These are phyloP conservation scores for Silurus aristotelis DNA, from an alignment of 2,797 vertebrate species.

Conservation along the genomic window DNA sequence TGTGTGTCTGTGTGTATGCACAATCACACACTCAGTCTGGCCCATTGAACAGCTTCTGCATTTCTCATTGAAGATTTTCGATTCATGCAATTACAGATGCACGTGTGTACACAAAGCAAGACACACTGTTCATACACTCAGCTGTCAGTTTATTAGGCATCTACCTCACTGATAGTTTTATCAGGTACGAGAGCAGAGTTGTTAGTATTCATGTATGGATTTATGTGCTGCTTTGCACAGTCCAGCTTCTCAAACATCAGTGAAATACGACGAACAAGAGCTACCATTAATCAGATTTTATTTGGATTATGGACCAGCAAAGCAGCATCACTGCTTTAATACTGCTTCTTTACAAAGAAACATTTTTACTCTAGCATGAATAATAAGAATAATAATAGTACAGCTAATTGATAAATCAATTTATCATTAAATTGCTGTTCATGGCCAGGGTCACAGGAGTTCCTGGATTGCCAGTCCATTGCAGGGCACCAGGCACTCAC, in stretches of 20 bases:
- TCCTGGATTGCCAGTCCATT: background rate
- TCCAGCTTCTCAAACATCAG: background rate
- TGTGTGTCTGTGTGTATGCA: background rate
- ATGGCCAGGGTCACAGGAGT: background rate
- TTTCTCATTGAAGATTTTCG: constrained; percentile 15
- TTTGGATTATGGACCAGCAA: background rate
- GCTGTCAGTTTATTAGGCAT: background rate
- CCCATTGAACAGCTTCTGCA: constrained; percentile 1
- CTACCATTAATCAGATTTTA: background rate
- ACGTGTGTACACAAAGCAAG: background rate
- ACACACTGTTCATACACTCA: background rate
- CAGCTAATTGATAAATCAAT: too few relatives aligned
- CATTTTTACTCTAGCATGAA: too few relatives aligned
- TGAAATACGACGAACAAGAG: background rate
- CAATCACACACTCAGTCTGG: constrained; percentile 1
- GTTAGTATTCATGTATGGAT: background rate
- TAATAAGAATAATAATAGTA: too few relatives aligned
- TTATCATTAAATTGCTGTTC: background rate
- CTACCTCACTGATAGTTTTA: background rate
- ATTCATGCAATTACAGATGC: background rate
- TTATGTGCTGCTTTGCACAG: too few relatives aligned
- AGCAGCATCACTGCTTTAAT: background rate
- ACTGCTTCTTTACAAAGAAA: background rate
- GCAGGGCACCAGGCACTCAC: background rate
- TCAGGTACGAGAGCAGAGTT: background rate